phyloP scores from a whole-genome alignment of 1,140 invertebrate species.

The Drosophila quadrilineata region DNA sequence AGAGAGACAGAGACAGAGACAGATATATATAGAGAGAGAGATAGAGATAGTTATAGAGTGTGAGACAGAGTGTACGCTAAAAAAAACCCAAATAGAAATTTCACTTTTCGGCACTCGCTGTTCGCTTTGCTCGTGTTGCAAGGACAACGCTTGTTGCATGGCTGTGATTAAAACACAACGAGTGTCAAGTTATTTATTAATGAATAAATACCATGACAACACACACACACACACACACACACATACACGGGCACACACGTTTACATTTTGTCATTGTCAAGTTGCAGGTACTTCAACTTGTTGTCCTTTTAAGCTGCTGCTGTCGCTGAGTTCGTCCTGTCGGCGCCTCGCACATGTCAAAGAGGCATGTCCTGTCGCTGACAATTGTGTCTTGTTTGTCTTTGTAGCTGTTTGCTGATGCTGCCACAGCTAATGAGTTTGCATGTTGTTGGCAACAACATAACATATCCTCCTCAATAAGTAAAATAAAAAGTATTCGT shows the following conservation, averaged over 20 bases:
- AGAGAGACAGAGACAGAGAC: too few species aligned
- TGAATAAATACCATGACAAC: conserved; percentile 53
- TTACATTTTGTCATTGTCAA: conserved; percentile 11
- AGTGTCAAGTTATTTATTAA: conserved; percentile 73
- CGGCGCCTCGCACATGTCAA: conserved; percentile 3
- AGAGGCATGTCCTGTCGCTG: not conserved
- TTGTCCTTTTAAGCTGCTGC: conserved; percentile 1
- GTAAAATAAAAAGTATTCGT: too few species aligned
- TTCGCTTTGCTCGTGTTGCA: too few species aligned
- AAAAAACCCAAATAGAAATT: conserved; percentile 12
- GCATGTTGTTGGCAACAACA: too few species aligned
- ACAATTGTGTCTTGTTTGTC: too few species aligned
- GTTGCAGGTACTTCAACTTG: not conserved
- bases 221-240: not conserved
- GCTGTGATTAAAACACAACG: conserved; percentile 66
- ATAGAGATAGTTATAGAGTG: too few species aligned
- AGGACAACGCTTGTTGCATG: not conserved
- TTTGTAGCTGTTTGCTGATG: not conserved
- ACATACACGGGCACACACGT: not conserved
- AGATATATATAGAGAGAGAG: too few species aligned
- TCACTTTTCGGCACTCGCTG: too few species aligned
- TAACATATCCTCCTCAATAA: too few species aligned
- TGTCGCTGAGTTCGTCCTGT: too few species aligned
- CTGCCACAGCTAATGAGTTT: too few species aligned
- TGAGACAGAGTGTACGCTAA: too few species aligned